Percentiles rank a stretch among this genome's conserved stretches.
These are phyloP conservation scores for Chorisops tibialis DNA, from an alignment of 2,888 invertebrate species.

Conservation along the genomic window DNA sequence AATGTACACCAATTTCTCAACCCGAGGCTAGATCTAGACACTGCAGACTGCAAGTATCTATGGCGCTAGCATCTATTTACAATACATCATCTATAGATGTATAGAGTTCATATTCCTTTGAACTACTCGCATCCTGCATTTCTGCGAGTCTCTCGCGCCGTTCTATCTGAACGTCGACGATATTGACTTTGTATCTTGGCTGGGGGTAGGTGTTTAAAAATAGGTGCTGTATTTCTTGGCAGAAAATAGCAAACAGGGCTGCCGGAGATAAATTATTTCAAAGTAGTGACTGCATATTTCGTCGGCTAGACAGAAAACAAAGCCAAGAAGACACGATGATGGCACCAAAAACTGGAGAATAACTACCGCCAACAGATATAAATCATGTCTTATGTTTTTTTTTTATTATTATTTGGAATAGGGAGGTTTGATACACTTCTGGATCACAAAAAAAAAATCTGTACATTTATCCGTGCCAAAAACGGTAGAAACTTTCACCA, in stretches of 20 bases:
- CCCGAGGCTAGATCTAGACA: no score
- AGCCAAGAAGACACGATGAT: conserved; percentile 22
- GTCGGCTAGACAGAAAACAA: conserved; percentile 23
- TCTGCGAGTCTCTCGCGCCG: background rate
- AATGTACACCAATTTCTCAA: no score
- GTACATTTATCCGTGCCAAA: conserved; percentile 7
- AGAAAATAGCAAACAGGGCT: conserved; percentile 19
- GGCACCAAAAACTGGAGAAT: conserved; percentile 19
- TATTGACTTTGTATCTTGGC: conserved; percentile 24
- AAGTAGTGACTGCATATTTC: background rate
- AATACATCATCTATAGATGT: no score
- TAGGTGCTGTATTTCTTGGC: conserved; percentile 18
- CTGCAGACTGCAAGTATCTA: no score
- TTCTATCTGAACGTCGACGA: conserved; percentile 10
- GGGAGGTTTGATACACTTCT: no score
- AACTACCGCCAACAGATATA: conserved; percentile 19
- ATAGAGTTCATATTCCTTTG: no score
- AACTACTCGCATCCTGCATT: conserved; percentile 9
- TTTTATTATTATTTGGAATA: background rate
- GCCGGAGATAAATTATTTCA: conserved; percentile 13
- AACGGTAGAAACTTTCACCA: conserved; percentile 5
- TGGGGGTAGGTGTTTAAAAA: conserved; percentile 20
- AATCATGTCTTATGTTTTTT: conserved; percentile 18
- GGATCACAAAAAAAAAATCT: no score
- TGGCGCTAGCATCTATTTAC: no score